A percentile compares a stretch with the other conserved stretches of the same genome.
Evolutionary conservation across 30 jellyfish, hydroid and myxozoan species (phyloP).

Genomic region (Pseudorhiza aurosa): DNA sequence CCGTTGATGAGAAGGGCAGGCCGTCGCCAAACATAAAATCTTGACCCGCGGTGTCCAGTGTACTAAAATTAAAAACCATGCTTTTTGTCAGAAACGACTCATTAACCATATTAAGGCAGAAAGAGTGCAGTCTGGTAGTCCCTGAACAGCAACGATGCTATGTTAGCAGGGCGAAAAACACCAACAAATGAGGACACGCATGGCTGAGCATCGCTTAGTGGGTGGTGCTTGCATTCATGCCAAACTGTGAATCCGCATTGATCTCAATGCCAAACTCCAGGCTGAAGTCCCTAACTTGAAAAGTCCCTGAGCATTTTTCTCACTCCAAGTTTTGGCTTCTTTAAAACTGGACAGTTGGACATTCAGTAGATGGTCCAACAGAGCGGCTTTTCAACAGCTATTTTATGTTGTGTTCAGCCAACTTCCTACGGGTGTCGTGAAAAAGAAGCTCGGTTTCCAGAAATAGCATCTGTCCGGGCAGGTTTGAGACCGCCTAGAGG

Average conservation of each 20-base stretch:
- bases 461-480: too few species aligned
- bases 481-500: too few species aligned
- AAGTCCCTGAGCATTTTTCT: too few species aligned
- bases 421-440: too few species aligned
- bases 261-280: too few species aligned
- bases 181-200: neutral
- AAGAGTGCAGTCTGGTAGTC: neutral
- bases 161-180: neutral
- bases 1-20: conserved; percentile 61
- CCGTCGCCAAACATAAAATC: conserved; percentile 63
- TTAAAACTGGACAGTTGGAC: too few species aligned
- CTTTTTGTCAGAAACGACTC: neutral
- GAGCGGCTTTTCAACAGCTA: too few species aligned
- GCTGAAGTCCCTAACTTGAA: too few species aligned
- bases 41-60: conserved; percentile 62
- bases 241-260: neutral
- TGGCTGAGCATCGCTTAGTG: neutral
- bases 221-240: neutral
- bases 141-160: neutral
- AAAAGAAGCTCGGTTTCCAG: too few species aligned
- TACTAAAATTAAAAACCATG: conserved; percentile 24
- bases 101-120: neutral
- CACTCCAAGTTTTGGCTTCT: too few species aligned
- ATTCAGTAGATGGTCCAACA: too few species aligned
- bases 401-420: too few species aligned